Percentiles rank a stretch among this genome's conserved stretches.
phyloP scores from a whole-genome alignment of 2,113 vertebrate genomes.

The Colinus virginianus region DNA sequence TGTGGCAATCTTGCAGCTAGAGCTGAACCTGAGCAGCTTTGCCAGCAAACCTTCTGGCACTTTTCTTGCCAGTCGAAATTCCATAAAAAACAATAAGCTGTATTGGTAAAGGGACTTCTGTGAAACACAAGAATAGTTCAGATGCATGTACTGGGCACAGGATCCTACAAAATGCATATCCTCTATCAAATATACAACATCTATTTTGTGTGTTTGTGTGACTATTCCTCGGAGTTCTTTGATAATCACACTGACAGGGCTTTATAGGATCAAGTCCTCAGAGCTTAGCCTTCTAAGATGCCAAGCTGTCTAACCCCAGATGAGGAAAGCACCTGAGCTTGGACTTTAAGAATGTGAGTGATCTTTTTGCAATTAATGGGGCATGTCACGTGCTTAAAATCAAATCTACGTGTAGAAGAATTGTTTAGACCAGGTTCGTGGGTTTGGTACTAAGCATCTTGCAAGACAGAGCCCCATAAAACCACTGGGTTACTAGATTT shows the following conservation, averaged over 20 bases:
- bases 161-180: not conserved
- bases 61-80: not conserved
- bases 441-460: not conserved
- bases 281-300: slow-evolving; percentile 38
- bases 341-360: slow-evolving; percentile 6
- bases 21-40: not conserved
- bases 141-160: not conserved
- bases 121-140: not conserved
- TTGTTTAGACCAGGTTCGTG: not conserved
- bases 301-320: slow-evolving; percentile 33
- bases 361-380: slow-evolving; percentile 40
- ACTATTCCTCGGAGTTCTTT: slow-evolving; percentile 19
- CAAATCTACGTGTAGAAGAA: not conserved
- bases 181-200: not conserved
- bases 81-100: not conserved
- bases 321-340: slow-evolving; percentile 38
- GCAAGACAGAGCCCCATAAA: not conserved
- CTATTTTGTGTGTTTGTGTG: not conserved
- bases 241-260: slow-evolving; percentile 25
- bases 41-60: not conserved
- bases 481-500: not conserved
- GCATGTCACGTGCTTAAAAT: slow-evolving; percentile 40
- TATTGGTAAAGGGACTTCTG: not conserved
- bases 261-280: slow-evolving; percentile 57
- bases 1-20: not conserved